A percentile compares a stretch with the other conserved stretches of the same genome.
Evolutionary conservation across 2,113 vertebrate species (phyloP).

Genomic region (Burhinus oedicnemus): DNA sequence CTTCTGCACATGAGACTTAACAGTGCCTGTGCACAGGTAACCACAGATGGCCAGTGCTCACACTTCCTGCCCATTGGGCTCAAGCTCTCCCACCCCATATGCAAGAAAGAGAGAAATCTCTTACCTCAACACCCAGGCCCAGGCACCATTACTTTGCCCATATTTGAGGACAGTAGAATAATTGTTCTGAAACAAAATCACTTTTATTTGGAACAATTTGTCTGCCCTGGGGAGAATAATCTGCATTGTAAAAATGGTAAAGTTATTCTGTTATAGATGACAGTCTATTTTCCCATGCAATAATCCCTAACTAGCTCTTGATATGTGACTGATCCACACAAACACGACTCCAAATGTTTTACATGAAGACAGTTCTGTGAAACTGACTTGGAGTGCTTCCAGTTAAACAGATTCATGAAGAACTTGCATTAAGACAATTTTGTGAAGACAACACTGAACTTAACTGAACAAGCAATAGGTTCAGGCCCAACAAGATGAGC

Average conservation of each 20-base stretch:
- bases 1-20: background rate
- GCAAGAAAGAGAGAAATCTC: background rate
- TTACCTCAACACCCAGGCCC: background rate
- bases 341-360: background rate
- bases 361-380: background rate
- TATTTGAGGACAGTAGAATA: background rate
- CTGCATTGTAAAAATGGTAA: background rate
- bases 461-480: background rate
- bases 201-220: background rate
- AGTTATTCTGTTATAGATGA: background rate
- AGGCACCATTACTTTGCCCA: background rate
- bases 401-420: background rate
- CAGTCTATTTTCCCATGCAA: background rate
- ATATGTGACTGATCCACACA: background rate
- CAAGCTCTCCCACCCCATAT: background rate
- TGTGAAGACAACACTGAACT: background rate
- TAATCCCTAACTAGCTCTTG: background rate
- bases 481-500: background rate
- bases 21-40: background rate
- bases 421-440: background rate
- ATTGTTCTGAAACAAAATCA: background rate
- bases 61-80: background rate
- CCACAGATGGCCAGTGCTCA: accelerated
- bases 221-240: background rate
- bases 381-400: background rate